Evolutionary conservation across 2,888 invertebrate genomes (phyloP).

Genomic region (Bruchidius siliquastri): DNA sequence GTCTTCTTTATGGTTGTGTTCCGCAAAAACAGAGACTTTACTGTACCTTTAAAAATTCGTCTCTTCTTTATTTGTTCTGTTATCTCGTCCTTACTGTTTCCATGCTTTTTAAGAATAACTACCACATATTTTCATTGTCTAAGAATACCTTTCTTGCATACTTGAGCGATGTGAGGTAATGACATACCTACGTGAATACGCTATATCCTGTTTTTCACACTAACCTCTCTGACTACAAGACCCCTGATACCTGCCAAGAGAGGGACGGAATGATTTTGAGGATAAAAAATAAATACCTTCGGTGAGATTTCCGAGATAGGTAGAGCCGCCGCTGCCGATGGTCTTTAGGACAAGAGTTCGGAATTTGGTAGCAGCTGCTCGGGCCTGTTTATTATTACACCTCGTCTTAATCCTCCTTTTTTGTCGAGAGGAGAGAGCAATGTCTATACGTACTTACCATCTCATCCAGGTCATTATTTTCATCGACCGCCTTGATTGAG

Average conservation of each 20-base stretch:
- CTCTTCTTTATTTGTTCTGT: no score
- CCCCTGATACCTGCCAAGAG: background rate
- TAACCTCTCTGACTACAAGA: background rate
- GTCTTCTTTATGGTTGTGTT: no score
- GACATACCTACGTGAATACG: no score
- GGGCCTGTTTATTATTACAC: background rate
- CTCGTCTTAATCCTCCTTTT: background rate
- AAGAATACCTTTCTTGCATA: no score
- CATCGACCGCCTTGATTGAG: background rate
- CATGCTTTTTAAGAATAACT: no score
- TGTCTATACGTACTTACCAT: background rate
- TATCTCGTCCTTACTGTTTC: no score
- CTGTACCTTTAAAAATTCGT: no score
- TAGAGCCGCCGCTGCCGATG: background rate
- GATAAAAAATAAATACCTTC: conserved; percentile 2
- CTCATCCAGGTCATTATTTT: background rate
- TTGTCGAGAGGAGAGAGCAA: background rate
- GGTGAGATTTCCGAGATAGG: background rate
- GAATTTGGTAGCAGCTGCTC: conserved; percentile 3
- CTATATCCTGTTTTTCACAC: no score
- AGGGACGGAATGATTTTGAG: background rate
- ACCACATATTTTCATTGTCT: no score
- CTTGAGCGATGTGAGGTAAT: no score
- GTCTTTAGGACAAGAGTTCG: background rate
- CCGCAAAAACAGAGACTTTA: no score